A percentile compares a stretch with the other conserved stretches of the same genome.
These are phyloP conservation scores for Bradypodion ventrale DNA, from an alignment of 2,797 vertebrate species.

Conservation along the genomic window DNA sequence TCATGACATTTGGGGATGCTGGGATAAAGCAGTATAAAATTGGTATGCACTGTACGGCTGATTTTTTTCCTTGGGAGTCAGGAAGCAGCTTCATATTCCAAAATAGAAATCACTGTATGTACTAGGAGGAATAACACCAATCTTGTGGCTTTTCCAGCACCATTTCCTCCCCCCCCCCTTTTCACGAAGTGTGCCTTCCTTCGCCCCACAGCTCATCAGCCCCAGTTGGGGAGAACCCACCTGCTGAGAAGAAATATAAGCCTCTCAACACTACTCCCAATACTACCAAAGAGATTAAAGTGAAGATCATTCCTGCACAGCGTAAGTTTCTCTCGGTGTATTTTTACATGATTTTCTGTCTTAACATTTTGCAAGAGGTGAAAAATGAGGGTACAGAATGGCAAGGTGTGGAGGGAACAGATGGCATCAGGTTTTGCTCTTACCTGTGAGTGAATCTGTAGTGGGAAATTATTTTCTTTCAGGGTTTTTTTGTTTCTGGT, in stretches of 20 bases:
- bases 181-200: neutral
- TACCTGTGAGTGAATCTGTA: neutral
- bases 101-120: neutral
- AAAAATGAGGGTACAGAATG: neutral
- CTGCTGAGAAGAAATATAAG: slow-evolving; percentile 95
- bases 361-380: neutral
- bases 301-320: slow-evolving; percentile 94
- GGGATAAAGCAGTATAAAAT: neutral
- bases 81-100: too few species aligned
- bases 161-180: too few species aligned
- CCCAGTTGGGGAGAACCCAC: slow-evolving; percentile 74
- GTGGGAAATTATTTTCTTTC: too few species aligned
- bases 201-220: slow-evolving; percentile 47
- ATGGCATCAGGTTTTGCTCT: neutral
- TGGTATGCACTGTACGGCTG: neutral
- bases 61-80: neutral
- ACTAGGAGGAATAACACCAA: neutral
- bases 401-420: neutral
- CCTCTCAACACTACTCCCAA: slow-evolving; percentile 92
- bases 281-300: slow-evolving; percentile 94
- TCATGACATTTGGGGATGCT: neutral
- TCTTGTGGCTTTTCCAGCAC: neutral
- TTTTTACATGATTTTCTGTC: neutral
- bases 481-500: too few species aligned
- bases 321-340: slow-evolving; percentile 76